phyloP scores from a whole-genome alignment of 2,888 invertebrate species.

The Teinopalpus imperialis region DNA sequence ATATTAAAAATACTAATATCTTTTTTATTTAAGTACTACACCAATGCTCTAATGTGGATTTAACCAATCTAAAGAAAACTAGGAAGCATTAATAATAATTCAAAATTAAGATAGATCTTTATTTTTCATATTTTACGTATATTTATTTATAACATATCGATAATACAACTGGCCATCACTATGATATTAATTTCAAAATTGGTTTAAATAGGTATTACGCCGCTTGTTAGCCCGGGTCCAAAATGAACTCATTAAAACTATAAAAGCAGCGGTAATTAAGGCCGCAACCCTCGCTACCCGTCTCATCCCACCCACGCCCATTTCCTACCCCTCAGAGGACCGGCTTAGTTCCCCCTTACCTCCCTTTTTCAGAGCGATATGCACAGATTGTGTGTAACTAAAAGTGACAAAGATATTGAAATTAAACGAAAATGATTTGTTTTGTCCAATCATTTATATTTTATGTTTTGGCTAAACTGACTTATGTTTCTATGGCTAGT shows the following conservation, averaged over 20 bases:
- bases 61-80: too few species aligned
- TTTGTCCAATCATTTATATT: too few species aligned
- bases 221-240: slow-evolving; percentile 84
- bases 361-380: slow-evolving; percentile 38
- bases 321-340: slow-evolving; percentile 40
- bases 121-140: too few species aligned
- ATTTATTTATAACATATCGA: too few species aligned
- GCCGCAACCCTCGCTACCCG: slow-evolving; percentile 55
- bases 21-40: too few species aligned
- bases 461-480: too few species aligned
- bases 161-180: slow-evolving; percentile 44
- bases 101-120: too few species aligned
- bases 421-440: too few species aligned
- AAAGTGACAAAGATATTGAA: slow-evolving; percentile 34
- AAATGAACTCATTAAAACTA: slow-evolving; percentile 89
- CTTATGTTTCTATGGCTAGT: too few species aligned
- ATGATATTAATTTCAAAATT: slow-evolving; percentile 80
- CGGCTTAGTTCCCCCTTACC: slow-evolving; percentile 48
- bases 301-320: slow-evolving; percentile 39
- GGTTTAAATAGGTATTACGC: slow-evolving; percentile 80
- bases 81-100: too few species aligned
- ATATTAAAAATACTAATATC: too few species aligned
- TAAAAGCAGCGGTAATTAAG: slow-evolving; percentile 88
- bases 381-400: slow-evolving; percentile 30
- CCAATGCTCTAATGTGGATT: too few species aligned